Base-by-base conservation (phyloP, 2,797 vertebrate species). In the Otolemur crassicaudatus region DNA sequence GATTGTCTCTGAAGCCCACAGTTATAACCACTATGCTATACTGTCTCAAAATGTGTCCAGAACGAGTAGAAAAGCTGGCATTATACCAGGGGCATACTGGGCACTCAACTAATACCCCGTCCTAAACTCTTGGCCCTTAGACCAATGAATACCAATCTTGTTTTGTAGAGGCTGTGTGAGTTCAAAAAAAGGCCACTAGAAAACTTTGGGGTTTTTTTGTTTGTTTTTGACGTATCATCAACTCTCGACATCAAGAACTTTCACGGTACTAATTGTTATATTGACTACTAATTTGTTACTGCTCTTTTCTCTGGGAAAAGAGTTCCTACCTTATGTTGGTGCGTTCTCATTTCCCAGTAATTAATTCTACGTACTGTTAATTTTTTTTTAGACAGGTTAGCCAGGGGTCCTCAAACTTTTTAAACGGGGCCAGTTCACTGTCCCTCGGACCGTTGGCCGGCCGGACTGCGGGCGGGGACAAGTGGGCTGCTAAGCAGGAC, bases 331-430 rank as follows among this genome's bases (percentile, higher is more conserved):
- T 89, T 67, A 4, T 53, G 27, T 61, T 13, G 2, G 29, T 84
- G 46, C 11, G 10, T 5, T 95, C 37, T 80, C 76, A 81, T 7
- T 95, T 79, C n/a, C 40, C 19, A 69, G 43, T 37, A 96, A 22
- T 61, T 76, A 37, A 73, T 91, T 93, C 19, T 83, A 87, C 75
- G 60, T 86, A 84, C 31, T 67, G 65, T 67, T 67, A n/a, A 67
- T n/a, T 43, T 43, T 43, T 17, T 34, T 67, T 34, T 20, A 31
- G 31, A 67, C 65, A 67, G n/a, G 17, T n/a, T 67, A 67, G n/a
- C n/a, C 40, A 43, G 40, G 40, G 40, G 40, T 43, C 40, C 40
- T 43, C 40, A 43, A 43, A 43, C 40, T 43, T 43, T 43, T 43
- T 43, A 43, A 43, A 43, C 40, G 40, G 40, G 40, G 6, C 40